Base-by-base conservation (phyloP, 2,797 vertebrate species). In the Enteromius unitaeniatus region DNA sequence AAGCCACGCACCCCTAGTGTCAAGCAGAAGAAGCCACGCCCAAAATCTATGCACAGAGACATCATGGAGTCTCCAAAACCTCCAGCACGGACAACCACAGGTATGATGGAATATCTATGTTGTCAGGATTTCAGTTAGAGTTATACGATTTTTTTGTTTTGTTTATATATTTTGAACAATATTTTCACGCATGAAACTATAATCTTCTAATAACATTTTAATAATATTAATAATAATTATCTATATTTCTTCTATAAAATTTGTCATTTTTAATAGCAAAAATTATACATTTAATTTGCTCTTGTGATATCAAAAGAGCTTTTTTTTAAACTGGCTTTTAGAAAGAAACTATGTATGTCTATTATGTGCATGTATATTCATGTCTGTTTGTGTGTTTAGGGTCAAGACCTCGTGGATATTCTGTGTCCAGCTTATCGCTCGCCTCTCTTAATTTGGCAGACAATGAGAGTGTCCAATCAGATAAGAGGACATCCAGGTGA, bases 21-120 rank as follows among this genome's bases (percentile, higher is more conserved):
- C 79, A 98, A 97, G 86, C 93, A 93, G 87, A 98, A 97, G 91
- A 99, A 98, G 84, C 96, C 94, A 11, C 95, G 98, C 17, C 98
- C 98, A 28, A 99, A 98, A 85, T 99, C 98, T 85, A 97, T 99
- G 91, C 97, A 99, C 91, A 95, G 98, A 88, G 97, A 99, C 76
- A 95, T 97, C 28, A 86, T 96, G 85, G 98, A 99, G 87, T 95
- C 96, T 3, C 96, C 96, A 0, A 96, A 94, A 87, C 96, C 96
- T 0, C 93, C 96, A 15, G 47, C 93, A 83, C 96, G 93, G 92
- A 94, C 94, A 87, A 93, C 93, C 65, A 91, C 97, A 95, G 98
- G 98, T 99, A 95, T 89, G 89, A 89, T 90, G 91, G 89, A 91
- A 91, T 89, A 89, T 28, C 89, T 55, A 53, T 6, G 1, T 31